Evolutionary conservation across 2,797 vertebrate genomes (phyloP), one percentile per base, ranked within the genome.

Genomic region (Pantherophis alleghaniensis): DNA sequence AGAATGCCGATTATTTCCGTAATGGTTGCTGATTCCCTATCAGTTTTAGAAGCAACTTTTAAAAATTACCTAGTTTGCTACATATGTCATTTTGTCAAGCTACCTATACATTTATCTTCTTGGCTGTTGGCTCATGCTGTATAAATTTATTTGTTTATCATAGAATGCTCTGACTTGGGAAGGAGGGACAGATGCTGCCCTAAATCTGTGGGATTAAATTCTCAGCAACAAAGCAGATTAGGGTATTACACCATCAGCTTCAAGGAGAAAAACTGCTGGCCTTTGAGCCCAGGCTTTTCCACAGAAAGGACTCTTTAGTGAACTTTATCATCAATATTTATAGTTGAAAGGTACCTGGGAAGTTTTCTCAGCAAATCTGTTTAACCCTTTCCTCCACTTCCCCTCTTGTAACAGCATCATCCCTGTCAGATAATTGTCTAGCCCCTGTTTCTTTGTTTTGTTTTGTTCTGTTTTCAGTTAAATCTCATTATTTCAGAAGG

Each of bases 181-280:
- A 90, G 96, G 94, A 93, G 94, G 96, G 95, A 96, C 97, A 98
- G 97, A 97, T 97, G 97, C 96, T 98, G 97, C 87, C 97, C 97
- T 97, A 97, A 97, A 97, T 98, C 96, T 94, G 92, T 4, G n/a
- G 97, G 97, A 98, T 97, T 98, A 97, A 96, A 94, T 91, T 97
- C 94, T 95, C 92, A 94, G 94, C 94, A 94, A 95, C 95, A 97
- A 97, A 98, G 97, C 95, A 97, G 98, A 97, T 98, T 97, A 97
- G 95, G 94, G 95, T 89, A 95, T 96, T 98, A 96, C 0, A 18
- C 74, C 28, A 89, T 95, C 66, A 92, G 96, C 95, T 96, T 94
- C 6, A 56, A 93, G 91, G 93, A 95, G 96, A 95, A 97, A 97
- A 94, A 96, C 96, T 93, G 0, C 86, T 94, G 90, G 74, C 92